phyloP scores from a whole-genome alignment of 2,888 invertebrate species.

The Hypena proboscidalis region DNA sequence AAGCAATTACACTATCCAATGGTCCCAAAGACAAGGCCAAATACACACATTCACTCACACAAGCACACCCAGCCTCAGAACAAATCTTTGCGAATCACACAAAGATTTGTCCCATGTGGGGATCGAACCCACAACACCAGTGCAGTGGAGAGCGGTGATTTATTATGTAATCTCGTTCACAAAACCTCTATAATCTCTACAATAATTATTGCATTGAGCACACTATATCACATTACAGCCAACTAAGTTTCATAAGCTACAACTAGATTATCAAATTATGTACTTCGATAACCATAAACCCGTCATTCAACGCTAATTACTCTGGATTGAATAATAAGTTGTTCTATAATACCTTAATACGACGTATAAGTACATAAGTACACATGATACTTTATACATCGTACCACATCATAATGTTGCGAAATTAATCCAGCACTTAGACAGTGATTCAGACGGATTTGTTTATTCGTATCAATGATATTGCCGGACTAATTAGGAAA shows the following conservation, averaged over 20 bases:
- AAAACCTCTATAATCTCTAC: too few species aligned
- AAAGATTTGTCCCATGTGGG: too few species aligned
- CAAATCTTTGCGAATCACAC: too few species aligned
- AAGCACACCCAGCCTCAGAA: too few species aligned
- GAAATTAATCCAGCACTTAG: slow-evolving; percentile 59
- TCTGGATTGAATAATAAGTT: slow-evolving; percentile 30
- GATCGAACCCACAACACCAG: too few species aligned
- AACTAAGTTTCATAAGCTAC: neutral
- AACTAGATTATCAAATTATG: slow-evolving; percentile 2
- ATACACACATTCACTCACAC: too few species aligned
- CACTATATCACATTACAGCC: too few species aligned
- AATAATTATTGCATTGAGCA: too few species aligned
- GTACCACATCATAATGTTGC: slow-evolving; percentile 54
- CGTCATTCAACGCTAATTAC: slow-evolving; percentile 20
- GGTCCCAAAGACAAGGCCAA: too few species aligned
- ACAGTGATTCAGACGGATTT: slow-evolving; percentile 50
- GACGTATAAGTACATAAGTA: slow-evolving; percentile 19
- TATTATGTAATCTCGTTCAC: too few species aligned
- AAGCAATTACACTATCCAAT: too few species aligned
- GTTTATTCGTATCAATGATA: slow-evolving; percentile 39
- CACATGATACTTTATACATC: slow-evolving; percentile 32
- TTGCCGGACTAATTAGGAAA: slow-evolving; percentile 25
- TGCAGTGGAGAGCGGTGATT: too few species aligned
- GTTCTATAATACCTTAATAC: slow-evolving; percentile 24
- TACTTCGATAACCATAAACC: slow-evolving; percentile 3